Evolutionary conservation across 2,888 invertebrate genomes (phyloP).

Genomic region (Trachelus tabidus): DNA sequence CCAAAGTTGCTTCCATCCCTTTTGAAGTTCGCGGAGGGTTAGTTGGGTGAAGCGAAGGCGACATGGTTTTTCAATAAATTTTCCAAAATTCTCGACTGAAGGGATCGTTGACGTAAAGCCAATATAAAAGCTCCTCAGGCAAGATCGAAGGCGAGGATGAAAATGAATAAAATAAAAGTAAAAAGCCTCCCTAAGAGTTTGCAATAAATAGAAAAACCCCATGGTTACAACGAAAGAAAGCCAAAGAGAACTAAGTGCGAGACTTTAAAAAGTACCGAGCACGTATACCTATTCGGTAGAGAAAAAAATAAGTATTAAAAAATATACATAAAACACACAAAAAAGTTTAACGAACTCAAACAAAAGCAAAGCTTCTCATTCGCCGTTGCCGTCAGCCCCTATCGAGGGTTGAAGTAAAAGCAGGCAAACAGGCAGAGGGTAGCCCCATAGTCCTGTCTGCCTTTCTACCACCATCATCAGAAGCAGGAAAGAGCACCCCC

Average conservation of each 20-base stretch:
- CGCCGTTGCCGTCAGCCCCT: not conserved
- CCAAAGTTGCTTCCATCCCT: not conserved
- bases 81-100: not conserved
- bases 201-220: not conserved
- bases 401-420: slow-evolving; percentile 1
- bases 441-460: not conserved
- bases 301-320: not conserved
- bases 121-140: not conserved
- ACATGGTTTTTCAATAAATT: not conserved
- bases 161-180: not conserved
- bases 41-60: not conserved
- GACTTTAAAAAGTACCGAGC: not conserved
- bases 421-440: not conserved
- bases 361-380: slow-evolving; percentile 31
- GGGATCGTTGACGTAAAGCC: not conserved
- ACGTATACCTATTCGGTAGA: not conserved
- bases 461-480: not conserved
- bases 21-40: not conserved
- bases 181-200: not conserved
- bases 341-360: slow-evolving; percentile 53
- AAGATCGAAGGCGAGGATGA: not conserved
- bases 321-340: slow-evolving; percentile 2
- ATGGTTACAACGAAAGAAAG: not conserved
- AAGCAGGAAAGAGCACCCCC: slow-evolving; percentile 18
- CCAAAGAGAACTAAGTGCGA: not conserved